phyloP scores from a whole-genome alignment of 2,797 vertebrate genomes.

The Sarcoramphus papa region DNA sequence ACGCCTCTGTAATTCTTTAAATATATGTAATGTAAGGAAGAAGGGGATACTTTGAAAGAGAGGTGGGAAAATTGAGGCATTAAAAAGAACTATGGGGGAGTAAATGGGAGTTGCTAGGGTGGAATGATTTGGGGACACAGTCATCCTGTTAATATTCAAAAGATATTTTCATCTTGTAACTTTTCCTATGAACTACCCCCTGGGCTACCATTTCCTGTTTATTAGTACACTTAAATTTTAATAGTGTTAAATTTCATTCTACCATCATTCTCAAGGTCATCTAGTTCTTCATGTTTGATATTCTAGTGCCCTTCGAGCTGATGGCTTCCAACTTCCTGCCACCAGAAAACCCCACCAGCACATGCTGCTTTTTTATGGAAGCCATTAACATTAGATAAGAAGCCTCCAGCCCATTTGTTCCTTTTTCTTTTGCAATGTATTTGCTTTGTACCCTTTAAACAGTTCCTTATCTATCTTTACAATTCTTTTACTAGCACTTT shows the following conservation, averaged over 20 bases:
- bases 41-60: neutral
- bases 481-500: neutral
- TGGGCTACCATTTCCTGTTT: neutral
- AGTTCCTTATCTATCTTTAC: neutral
- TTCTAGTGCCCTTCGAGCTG: neutral
- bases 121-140: neutral
- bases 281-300: neutral
- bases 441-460: neutral
- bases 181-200: neutral
- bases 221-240: constrained; percentile 34
- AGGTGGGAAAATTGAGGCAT: neutral
- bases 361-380: neutral
- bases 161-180: neutral
- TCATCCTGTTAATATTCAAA: neutral
- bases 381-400: neutral
- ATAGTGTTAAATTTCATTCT: neutral
- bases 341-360: neutral
- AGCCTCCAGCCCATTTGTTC: neutral
- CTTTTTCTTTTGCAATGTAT: neutral
- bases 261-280: constrained; percentile 23
- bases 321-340: neutral
- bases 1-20: neutral
- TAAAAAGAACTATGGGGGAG: neutral
- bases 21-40: neutral
- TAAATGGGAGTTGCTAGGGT: neutral